These are phyloP conservation scores for Onchidella celtica DNA, from an alignment of 2,888 invertebrate species.

Conservation along the genomic window DNA sequence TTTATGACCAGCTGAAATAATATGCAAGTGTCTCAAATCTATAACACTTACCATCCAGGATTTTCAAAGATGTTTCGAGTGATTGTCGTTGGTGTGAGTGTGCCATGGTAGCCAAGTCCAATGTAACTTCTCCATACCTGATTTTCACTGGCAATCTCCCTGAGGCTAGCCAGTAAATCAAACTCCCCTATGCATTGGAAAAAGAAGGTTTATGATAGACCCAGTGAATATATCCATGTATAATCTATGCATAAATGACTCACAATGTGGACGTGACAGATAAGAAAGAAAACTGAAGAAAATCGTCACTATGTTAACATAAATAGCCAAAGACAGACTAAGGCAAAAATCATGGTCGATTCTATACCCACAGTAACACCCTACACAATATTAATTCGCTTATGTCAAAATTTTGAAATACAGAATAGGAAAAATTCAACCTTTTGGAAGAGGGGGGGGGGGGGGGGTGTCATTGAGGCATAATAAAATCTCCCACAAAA, in stretches of 20 bases:
- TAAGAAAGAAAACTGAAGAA: not conserved
- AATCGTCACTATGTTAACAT: too few relatives aligned
- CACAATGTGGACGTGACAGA: not conserved
- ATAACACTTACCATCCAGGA: conserved; percentile 92
- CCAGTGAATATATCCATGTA: not conserved
- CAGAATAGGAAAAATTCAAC: too few relatives aligned
- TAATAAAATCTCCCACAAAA: too few relatives aligned
- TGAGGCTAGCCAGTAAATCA: conserved; percentile 85
- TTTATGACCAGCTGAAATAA: too few relatives aligned
- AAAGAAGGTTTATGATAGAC: not conserved
- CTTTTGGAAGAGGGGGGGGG: too few relatives aligned
- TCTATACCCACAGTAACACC: too few relatives aligned
- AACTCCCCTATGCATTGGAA: conserved; percentile 89
- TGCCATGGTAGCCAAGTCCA: conserved; percentile 99
- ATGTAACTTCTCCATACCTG: conserved; percentile 97
- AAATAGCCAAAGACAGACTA: too few relatives aligned
- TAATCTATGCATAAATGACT: not conserved
- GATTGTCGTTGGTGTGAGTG: conserved; percentile 96
- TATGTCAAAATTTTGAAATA: too few relatives aligned
- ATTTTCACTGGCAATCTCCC: conserved; percentile 85
- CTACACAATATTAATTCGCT: too few relatives aligned
- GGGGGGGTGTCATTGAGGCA: too few relatives aligned
- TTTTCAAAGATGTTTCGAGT: conserved; percentile 98
- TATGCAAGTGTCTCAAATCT: too few relatives aligned
- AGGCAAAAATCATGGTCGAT: too few relatives aligned